Evolutionary conservation across 2,113 vertebrate species (phyloP).

Genomic region (Baryphthengus martii): DNA sequence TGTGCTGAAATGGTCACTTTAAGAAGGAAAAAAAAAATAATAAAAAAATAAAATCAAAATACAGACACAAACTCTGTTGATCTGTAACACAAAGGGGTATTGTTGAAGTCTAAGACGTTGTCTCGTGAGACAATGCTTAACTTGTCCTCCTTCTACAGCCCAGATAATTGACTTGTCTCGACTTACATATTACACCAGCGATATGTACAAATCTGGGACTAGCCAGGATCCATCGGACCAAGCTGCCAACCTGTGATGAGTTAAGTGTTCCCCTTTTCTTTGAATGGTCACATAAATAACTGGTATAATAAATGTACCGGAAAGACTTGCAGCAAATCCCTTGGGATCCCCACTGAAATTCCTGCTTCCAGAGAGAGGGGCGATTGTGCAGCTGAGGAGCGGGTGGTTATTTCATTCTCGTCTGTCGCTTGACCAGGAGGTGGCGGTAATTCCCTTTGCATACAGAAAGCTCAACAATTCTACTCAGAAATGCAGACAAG

Average conservation of each 20-base stretch:
- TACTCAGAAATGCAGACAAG: not conserved
- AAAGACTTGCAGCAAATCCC: not conserved
- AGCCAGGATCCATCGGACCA: not conserved
- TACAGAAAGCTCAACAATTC: not conserved
- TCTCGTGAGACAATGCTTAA: not conserved
- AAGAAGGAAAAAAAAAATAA: not conserved
- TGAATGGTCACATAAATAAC: not conserved
- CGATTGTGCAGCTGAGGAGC: not conserved
- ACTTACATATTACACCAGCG: not conserved
- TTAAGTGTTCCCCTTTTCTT: not conserved
- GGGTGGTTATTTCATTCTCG: not conserved
- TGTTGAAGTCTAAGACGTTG: not conserved
- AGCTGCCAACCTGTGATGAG: not conserved
- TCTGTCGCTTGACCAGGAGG: constrained; percentile 2
- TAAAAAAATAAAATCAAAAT: too few relatives aligned
- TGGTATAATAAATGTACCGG: rapidly evolving
- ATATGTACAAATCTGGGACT: not conserved
- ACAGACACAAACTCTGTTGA: not conserved
- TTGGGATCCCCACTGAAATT: not conserved
- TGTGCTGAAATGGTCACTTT: not conserved
- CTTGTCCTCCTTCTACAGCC: not conserved
- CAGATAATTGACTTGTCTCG: not conserved
- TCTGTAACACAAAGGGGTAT: not conserved
- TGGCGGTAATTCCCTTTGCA: constrained; percentile 23
- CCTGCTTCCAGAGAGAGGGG: not conserved